A percentile compares a stretch with the other conserved stretches of the same genome.
phyloP scores from a whole-genome alignment of 1,140 invertebrate species.

The Drosophila oshimai region DNA sequence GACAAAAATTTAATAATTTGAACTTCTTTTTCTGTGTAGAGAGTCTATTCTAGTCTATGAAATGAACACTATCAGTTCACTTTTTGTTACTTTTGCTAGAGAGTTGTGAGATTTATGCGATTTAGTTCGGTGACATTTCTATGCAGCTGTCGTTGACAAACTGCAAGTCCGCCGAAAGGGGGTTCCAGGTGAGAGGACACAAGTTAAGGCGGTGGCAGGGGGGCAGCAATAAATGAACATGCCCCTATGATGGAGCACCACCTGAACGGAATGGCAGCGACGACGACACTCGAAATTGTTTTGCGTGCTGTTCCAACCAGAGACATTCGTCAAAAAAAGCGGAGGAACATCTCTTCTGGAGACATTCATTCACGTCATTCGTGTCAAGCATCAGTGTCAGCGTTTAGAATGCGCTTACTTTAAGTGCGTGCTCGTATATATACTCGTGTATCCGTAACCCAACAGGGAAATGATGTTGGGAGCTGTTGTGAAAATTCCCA shows the following conservation, averaged over 20 bases:
- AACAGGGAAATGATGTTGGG: conserved; percentile 3
- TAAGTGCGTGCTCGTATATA: conserved; percentile 25
- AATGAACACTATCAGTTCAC: conserved; percentile 19
- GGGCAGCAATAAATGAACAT: conserved; percentile 67
- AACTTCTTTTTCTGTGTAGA: not conserved
- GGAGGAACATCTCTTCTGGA: conserved; percentile 35
- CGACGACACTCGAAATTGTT: conserved; percentile 74
- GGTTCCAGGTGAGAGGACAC: conserved; percentile 1
- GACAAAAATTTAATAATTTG: too few species aligned
- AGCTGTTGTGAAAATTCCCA: conserved; percentile 1
- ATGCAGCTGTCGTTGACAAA: conserved; percentile 60
- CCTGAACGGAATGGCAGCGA: conserved; percentile 54
- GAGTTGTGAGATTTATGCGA: conserved; percentile 41
- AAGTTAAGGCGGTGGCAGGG: not conserved
- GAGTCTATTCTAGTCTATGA: not conserved
- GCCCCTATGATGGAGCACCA: conserved; percentile 57
- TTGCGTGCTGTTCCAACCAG: conserved; percentile 38
- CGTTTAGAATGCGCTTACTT: conserved; percentile 66
- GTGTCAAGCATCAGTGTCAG: conserved; percentile 57
- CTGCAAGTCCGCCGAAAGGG: conserved; percentile 37
- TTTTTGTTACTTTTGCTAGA: conserved; percentile 2
- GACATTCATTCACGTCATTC: conserved; percentile 80
- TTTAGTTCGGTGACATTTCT: conserved; percentile 20
- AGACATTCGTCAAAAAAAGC: conserved; percentile 69
- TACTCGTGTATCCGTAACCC: not conserved